phyloP scores from a whole-genome alignment of 2,113 vertebrate genomes.

The Aplodontia rufa region DNA sequence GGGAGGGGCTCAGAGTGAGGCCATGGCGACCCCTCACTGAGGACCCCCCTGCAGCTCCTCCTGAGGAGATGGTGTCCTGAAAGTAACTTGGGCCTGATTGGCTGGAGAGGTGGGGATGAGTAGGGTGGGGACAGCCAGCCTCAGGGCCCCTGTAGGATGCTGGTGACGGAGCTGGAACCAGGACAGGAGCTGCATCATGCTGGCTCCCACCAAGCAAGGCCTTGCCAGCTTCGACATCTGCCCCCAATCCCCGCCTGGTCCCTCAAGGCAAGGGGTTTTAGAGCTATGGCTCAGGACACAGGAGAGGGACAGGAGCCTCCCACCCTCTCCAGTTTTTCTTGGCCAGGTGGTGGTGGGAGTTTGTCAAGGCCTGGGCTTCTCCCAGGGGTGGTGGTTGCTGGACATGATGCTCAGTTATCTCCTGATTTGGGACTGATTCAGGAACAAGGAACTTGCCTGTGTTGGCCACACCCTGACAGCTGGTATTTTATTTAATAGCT shows the following conservation, averaged over 20 bases:
- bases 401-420: neutral
- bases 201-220: neutral
- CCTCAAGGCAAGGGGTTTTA: neutral
- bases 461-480: neutral
- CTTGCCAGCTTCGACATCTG: conserved; percentile 5
- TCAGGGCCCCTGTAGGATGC: neutral
- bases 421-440: neutral
- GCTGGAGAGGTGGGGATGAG: neutral
- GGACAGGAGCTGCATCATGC: neutral
- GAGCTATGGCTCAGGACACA: neutral
- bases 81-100: neutral
- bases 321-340: neutral
- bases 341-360: neutral
- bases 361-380: neutral
- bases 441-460: neutral
- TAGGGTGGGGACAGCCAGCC: neutral
- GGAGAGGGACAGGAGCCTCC: no score
- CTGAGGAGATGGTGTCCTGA: neutral
- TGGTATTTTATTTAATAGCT: neutral
- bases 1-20: neutral
- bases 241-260: neutral
- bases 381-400: neutral
- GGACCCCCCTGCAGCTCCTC: neutral
- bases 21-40: neutral
- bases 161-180: neutral